Percentiles rank a stretch among this genome's conserved stretches.
These are phyloP conservation scores for Acheta domesticus DNA, from an alignment of 2,888 invertebrate genomes.

Conservation along the genomic window DNA sequence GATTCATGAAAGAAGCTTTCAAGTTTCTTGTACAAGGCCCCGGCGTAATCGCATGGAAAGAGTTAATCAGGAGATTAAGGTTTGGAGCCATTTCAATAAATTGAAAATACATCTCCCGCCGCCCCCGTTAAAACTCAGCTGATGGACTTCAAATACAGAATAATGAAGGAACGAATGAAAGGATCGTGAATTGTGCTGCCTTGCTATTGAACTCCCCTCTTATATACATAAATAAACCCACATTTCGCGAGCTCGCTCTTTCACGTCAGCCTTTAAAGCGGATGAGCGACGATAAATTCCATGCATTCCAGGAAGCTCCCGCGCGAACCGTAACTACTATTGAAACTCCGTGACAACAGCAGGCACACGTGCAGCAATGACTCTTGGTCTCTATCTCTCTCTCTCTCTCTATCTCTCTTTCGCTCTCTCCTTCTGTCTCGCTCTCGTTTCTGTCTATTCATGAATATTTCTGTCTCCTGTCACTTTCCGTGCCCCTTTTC, in stretches of 20 bases:
- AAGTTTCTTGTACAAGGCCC: not conserved
- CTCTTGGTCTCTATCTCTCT: no score
- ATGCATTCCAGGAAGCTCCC: no score
- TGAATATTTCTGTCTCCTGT: no score
- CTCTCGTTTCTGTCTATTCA: no score
- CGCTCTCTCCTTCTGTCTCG: no score
- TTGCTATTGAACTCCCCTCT: not conserved
- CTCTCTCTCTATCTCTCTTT: no score
- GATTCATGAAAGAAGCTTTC: not conserved
- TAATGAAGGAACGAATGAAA: not conserved
- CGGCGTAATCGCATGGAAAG: not conserved
- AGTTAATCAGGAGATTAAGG: not conserved
- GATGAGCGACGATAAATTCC: no score
- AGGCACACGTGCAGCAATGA: no score
- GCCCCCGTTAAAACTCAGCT: not conserved
- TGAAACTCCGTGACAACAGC: no score
- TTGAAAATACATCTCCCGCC: constrained; percentile 5
- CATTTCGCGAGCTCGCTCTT: not conserved
- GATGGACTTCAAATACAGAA: not conserved
- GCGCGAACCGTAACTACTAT: no score
- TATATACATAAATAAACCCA: not conserved
- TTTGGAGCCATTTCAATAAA: constrained; percentile 2
- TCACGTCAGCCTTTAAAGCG: no score
- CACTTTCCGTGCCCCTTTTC: fast-evolving
- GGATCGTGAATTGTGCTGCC: no score